Evolutionary conservation across 2,888 invertebrate genomes (phyloP).

Genomic region (Suillia variegata): DNA sequence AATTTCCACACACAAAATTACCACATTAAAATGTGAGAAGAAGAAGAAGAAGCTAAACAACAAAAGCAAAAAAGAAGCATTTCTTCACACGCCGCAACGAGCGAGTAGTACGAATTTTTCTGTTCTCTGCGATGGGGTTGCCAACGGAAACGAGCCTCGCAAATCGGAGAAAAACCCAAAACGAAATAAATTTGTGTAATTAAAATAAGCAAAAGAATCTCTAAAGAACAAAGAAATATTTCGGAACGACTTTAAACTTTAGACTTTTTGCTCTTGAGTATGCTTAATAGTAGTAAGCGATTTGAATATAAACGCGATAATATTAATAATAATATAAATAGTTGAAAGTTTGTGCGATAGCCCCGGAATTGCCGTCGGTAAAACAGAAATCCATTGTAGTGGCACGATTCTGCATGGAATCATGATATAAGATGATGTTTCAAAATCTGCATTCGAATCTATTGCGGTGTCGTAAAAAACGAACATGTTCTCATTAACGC

Average conservation of each 20-base stretch:
- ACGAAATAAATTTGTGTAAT: neutral
- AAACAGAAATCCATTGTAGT: neutral
- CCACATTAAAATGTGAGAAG: constrained; percentile 26
- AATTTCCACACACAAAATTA: constrained; percentile 4
- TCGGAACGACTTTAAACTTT: too few relatives aligned
- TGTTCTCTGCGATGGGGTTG: constrained; percentile 39
- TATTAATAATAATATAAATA: too few relatives aligned
- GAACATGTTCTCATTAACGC: constrained; percentile 59
- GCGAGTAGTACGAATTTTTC: constrained; percentile 40
- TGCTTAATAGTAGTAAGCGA: too few relatives aligned
- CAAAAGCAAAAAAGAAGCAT: too few relatives aligned
- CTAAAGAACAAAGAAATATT: too few relatives aligned
- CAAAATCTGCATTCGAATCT: constrained; percentile 33
- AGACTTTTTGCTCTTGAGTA: too few relatives aligned
- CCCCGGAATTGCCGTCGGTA: constrained; percentile 29
- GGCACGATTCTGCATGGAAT: constrained; percentile 26
- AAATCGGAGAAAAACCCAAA: constrained; percentile 5
- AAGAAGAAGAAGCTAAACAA: too few relatives aligned
- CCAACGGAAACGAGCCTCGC: constrained; percentile 21
- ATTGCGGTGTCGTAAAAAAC: constrained; percentile 44
- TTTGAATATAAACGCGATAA: too few relatives aligned
- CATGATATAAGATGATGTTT: constrained; percentile 45
- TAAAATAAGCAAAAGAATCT: neutral
- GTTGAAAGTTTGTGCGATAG: neutral
- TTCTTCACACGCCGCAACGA: constrained; percentile 30